phyloP scores from a whole-genome alignment of 2,888 invertebrate genomes.

The Thecophora atra region DNA sequence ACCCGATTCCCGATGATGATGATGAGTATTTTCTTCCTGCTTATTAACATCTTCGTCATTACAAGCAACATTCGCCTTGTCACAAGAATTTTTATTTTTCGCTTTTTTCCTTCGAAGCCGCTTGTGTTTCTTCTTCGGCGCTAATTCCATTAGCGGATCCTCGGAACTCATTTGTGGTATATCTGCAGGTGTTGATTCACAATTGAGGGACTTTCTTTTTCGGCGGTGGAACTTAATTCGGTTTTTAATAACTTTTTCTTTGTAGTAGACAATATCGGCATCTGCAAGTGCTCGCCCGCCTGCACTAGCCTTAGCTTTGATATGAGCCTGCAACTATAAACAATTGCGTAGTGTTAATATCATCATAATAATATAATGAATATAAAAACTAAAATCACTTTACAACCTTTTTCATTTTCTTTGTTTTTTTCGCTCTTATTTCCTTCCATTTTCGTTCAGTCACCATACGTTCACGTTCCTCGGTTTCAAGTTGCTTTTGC shows the following conservation, averaged over 20 bases:
- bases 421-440: conserved; percentile 49
- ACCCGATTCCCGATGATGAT: neutral
- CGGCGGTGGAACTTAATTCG: conserved; percentile 39
- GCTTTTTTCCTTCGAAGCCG: neutral
- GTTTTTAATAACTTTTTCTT: conserved; percentile 54
- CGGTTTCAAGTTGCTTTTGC: conserved; percentile 69
- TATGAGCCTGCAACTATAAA: neutral
- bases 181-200: neutral
- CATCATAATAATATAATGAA: too few relatives aligned
- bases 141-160: neutral
- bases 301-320: neutral
- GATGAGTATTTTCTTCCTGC: conserved; percentile 39
- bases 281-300: conserved; percentile 51
- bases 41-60: conserved; percentile 45
- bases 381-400: neutral
- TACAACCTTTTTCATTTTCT: conserved; percentile 49
- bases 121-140: conserved; percentile 27
- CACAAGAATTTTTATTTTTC: conserved; percentile 9
- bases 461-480: conserved; percentile 60
- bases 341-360: too few relatives aligned
- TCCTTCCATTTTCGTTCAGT: conserved; percentile 49
- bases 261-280: conserved; percentile 57
- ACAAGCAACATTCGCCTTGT: conserved; percentile 30
- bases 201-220: too few relatives aligned
- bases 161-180: neutral